Conservation (phyloP, 2,113 vertebrate species). For the Mus musculus region DNA sequence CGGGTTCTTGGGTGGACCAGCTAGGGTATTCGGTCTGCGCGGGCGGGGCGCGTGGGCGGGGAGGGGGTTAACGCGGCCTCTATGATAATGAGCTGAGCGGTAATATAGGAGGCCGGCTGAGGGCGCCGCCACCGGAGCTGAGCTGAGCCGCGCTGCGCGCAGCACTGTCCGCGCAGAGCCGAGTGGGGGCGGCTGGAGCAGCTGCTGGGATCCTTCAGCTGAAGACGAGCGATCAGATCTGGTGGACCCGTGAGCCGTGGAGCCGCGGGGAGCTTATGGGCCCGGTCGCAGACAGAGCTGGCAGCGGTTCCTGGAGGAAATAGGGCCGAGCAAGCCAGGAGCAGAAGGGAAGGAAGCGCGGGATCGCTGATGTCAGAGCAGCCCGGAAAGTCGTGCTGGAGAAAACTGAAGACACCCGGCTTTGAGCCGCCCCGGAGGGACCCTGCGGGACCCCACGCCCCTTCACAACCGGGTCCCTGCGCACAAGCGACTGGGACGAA, state of each 20-base stretch:
- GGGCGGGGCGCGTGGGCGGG: constrained; percentile 56
- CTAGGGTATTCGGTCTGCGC: constrained; percentile 40
- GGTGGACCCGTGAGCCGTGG: background rate
- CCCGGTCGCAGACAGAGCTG: background rate
- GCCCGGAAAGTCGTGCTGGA: constrained; percentile 80
- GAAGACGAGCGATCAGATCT: background rate
- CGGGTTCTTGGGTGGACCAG: background rate
- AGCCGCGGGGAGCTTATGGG: background rate
- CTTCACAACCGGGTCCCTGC: constrained; percentile 42
- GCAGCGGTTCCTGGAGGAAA: constrained; percentile 71
- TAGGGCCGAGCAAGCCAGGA: constrained; percentile 56
- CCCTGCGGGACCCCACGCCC: constrained; percentile 39
- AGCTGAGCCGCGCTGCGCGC: background rate
- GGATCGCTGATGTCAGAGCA: constrained; percentile 81
- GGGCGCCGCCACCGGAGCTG: constrained; percentile 53
- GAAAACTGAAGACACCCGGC: constrained; percentile 70
- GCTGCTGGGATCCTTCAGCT: constrained; percentile 45
- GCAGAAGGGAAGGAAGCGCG: constrained; percentile 76
- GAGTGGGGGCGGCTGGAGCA: constrained; percentile 69
- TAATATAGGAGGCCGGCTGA: constrained; percentile 82
- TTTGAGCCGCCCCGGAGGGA: background rate
- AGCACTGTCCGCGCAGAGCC: constrained; percentile 22
- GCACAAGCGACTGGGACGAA: background rate
- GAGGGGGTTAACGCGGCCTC: constrained; percentile 84
- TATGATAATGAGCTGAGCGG: constrained; percentile 85